phyloP scores from a whole-genome alignment of 2,888 invertebrate genomes.

The Gordius sp. region DNA sequence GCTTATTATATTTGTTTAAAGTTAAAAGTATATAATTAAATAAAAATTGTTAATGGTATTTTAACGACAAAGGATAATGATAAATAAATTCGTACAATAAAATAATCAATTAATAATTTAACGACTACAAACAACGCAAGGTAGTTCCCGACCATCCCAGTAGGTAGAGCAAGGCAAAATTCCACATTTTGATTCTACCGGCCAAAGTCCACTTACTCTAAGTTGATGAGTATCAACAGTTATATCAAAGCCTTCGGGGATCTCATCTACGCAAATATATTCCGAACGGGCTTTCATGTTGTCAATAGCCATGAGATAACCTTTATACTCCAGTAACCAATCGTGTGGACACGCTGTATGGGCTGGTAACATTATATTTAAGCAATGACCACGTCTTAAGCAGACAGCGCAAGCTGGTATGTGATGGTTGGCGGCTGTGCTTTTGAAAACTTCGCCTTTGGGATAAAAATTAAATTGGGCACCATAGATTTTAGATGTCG shows the following conservation, averaged over 20 bases:
- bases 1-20: no score
- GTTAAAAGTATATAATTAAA: no score
- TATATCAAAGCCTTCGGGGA: neutral
- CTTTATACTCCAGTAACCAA: conserved; percentile 3
- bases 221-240: neutral
- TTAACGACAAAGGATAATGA: no score
- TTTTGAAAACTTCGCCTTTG: neutral
- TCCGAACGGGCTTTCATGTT: conserved; percentile 8
- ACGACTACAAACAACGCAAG: conserved; percentile 13
- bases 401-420: conserved; percentile 9
- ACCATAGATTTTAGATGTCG: conserved; percentile 5
- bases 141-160: conserved; percentile 10
- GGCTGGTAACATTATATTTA: neutral
- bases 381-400: neutral
- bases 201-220: conserved; percentile 10
- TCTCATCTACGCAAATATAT: conserved; percentile 10
- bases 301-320: conserved; percentile 4
- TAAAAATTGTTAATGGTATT: no score
- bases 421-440: neutral
- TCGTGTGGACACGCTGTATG: neutral
- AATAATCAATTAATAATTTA: no score
- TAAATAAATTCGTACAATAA: no score
- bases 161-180: neutral
- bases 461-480: neutral
- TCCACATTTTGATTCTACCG: conserved; percentile 12